These are phyloP conservation scores for Labroides dimidiatus DNA, from an alignment of 2,797 vertebrate genomes.

Conservation along the genomic window DNA sequence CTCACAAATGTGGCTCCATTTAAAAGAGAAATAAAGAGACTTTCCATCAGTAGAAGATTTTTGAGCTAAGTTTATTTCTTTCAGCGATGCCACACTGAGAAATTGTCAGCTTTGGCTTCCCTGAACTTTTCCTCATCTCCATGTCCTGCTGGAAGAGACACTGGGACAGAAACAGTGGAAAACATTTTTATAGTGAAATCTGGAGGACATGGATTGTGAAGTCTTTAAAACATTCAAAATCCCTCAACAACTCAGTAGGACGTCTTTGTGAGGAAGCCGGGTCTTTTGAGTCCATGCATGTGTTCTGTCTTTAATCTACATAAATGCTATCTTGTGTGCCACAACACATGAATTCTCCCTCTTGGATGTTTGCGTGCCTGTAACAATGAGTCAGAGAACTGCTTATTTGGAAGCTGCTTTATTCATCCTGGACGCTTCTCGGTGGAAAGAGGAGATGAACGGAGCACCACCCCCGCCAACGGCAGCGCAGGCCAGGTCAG, in stretches of 20 bases:
- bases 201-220: constrained; percentile 54
- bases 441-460: constrained; percentile 51
- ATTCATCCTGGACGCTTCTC: constrained; percentile 44
- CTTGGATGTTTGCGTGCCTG: constrained; percentile 46
- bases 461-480: neutral
- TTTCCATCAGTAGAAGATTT: too few species aligned
- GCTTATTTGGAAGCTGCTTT: constrained; percentile 57
- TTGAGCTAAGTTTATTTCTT: constrained; percentile 11
- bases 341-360: constrained; percentile 43
- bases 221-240: constrained; percentile 67
- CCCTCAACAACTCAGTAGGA: constrained; percentile 63
- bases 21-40: too few species aligned
- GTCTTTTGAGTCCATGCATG: neutral
- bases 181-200: constrained; percentile 39
- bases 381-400: constrained; percentile 52
- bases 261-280: constrained; percentile 8
- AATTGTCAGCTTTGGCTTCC: constrained; percentile 12
- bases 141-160: constrained; percentile 52
- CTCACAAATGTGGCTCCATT: too few species aligned
- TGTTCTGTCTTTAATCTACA: constrained; percentile 10
- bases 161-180: constrained; percentile 62
- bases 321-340: constrained; percentile 8
- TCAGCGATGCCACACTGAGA: constrained; percentile 18
- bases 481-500: constrained; percentile 32
- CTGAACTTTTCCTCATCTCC: constrained; percentile 65